A percentile compares a stretch with the other conserved stretches of the same genome.
Evolutionary conservation across 2,113 vertebrate species (phyloP).

Genomic region (Jacana jacana): DNA sequence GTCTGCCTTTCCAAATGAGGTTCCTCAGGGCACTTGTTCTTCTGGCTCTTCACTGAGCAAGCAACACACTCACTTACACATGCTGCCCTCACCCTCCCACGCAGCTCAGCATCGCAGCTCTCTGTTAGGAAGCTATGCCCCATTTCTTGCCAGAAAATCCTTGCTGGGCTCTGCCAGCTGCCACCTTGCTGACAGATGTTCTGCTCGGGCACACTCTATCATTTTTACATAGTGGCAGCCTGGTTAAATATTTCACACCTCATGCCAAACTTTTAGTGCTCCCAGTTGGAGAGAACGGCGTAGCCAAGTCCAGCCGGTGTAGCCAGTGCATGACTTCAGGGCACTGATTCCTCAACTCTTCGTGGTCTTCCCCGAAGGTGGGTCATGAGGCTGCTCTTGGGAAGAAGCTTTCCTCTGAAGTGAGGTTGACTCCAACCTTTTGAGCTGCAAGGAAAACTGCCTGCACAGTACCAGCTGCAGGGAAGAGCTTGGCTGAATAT

Average conservation of each 20-base stretch:
- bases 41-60: fast-evolving
- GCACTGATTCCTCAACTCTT: neutral
- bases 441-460: neutral
- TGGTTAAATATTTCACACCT: neutral
- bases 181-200: conserved; percentile 58
- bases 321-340: fast-evolving
- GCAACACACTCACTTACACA: neutral
- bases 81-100: neutral
- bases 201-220: neutral
- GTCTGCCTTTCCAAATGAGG: neutral
- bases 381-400: neutral
- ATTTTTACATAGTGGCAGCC: neutral
- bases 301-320: neutral
- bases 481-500: neutral
- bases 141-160: conserved; percentile 25
- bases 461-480: neutral
- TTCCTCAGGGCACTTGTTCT: neutral
- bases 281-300: neutral
- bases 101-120: neutral
- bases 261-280: neutral
- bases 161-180: conserved; percentile 9
- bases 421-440: neutral
- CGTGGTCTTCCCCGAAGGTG: fast-evolving
- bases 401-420: neutral
- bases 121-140: neutral